Conservation (phyloP, 2,888 invertebrate genomes). For the Pecten maximus region DNA sequence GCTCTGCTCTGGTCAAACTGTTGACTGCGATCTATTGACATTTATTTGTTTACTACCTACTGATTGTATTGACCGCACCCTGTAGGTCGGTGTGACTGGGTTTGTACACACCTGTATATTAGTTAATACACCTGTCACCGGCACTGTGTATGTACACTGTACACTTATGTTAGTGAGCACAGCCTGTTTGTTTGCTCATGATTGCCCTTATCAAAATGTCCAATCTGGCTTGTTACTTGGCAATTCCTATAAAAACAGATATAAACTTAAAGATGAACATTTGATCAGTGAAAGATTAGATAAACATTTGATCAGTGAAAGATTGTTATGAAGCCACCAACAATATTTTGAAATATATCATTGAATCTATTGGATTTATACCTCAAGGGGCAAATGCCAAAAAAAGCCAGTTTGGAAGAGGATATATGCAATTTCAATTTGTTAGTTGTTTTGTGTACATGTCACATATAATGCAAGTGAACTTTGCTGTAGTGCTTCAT, state of each 20-base stretch:
- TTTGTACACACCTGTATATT: background rate
- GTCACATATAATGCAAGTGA: background rate
- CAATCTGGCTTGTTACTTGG: background rate
- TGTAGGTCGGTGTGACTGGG: background rate
- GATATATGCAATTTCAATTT: too few species aligned
- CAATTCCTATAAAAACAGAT: background rate
- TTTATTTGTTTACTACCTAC: background rate
- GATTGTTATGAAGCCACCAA: background rate
- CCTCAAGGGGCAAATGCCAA: background rate
- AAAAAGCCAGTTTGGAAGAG: background rate
- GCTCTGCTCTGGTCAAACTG: background rate
- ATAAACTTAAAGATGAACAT: background rate
- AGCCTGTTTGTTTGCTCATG: background rate
- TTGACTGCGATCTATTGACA: background rate
- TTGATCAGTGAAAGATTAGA: too few species aligned
- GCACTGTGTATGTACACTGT: constrained; percentile 1
- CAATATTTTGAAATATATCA: background rate
- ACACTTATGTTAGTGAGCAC: background rate
- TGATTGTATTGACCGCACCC: background rate
- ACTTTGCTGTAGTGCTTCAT: background rate
- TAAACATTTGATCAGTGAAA: background rate
- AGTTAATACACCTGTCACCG: background rate
- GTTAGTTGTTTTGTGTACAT: too few species aligned
- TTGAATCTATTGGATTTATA: background rate
- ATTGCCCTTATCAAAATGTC: background rate